A percentile compares a stretch with the other conserved stretches of the same genome.
These are phyloP conservation scores for Geotrypetes seraphini DNA, from an alignment of 2,797 vertebrate species.

Conservation along the genomic window DNA sequence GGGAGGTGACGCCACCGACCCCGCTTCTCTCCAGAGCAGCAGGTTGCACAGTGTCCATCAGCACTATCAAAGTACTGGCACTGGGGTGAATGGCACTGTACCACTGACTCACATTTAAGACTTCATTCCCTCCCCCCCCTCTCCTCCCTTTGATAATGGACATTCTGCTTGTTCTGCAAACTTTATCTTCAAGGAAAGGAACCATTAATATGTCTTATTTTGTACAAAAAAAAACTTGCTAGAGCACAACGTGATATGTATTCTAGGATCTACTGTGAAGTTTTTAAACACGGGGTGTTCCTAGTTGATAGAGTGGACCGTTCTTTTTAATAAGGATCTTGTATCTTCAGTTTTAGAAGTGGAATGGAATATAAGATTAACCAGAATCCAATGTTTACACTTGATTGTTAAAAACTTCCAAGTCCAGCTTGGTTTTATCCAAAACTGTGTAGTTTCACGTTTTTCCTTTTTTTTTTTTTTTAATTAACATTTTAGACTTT, in stretches of 20 bases:
- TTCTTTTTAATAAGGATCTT: slow-evolving; percentile 18
- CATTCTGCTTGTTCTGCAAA: slow-evolving; percentile 42
- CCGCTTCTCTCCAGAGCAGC: slow-evolving; percentile 76
- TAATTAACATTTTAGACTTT: slow-evolving; percentile 19
- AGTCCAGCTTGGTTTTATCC: slow-evolving; percentile 55
- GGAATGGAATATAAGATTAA: slow-evolving; percentile 14
- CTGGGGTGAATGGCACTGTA: slow-evolving; percentile 89
- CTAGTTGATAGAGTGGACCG: slow-evolving; percentile 10
- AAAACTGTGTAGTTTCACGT: slow-evolving; percentile 63
- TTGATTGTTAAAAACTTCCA: slow-evolving; percentile 65
- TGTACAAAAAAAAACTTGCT: slow-evolving; percentile 21
- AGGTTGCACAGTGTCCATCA: slow-evolving; percentile 94
- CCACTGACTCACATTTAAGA: slow-evolving; percentile 94
- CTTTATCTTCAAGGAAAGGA: slow-evolving; percentile 26
- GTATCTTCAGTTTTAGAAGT: slow-evolving; percentile 33
- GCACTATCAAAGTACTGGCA: slow-evolving; percentile 90
- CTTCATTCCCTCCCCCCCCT: slow-evolving; percentile 11
- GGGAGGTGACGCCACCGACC: slow-evolving; percentile 84
- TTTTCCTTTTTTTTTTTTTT: slow-evolving; percentile 30
- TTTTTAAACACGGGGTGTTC: slow-evolving; percentile 17
- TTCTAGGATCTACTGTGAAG: slow-evolving; percentile 25
- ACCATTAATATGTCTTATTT: slow-evolving; percentile 21
- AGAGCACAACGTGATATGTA: slow-evolving; percentile 28
- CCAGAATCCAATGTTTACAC: slow-evolving; percentile 65
- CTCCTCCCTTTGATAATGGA: slow-evolving; percentile 14